Base-by-base conservation (phyloP, 1,140 invertebrate species). In the Pectinophora gossypiella region DNA sequence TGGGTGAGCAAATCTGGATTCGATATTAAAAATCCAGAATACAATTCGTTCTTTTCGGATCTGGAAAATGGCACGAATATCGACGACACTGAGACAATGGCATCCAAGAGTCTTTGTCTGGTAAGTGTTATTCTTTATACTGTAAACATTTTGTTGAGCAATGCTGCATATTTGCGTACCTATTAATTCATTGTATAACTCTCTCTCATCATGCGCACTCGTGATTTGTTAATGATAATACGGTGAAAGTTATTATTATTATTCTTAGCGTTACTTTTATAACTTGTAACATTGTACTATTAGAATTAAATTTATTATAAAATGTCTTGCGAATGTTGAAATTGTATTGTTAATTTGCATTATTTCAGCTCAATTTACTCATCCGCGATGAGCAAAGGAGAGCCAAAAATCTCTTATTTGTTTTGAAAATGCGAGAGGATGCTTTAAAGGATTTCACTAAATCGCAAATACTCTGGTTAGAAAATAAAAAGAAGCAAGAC, bases 71-170 rank as follows among this genome's bases (percentile, higher is more conserved):
- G 65, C 44, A 54, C 64, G 23, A 69, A 68, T 71, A 67, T 71
- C 64, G 76, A 81, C 44, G 69, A 82, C 65, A 63, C 65, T 43
- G 72, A 85, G 77, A 83, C 83, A 80, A 85, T 80, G 73, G 81
- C 81, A 40, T 80, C 83, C 19, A 80, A 83, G 65, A 86, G 76
- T 76, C 81, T 86, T 78, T 86, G 79, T 82, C 71, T 83, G 76
- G 83, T 86, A 60, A 85, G 76, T 81, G 70, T 73, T 75, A 61
- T 70, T 70, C 56, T 72, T 78, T 67, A 52, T 68, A 59, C 54
- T 76, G 70, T 81, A 82, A 84, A 82, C 58, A 65, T 58, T 61
- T 56, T 46, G 42, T 6, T 16, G 27, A 43, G 18, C 35, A 38
- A 13, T 12, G 38, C 44, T 21, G 32, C 32, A 50, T 19, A 50